phyloP scores from a whole-genome alignment of 2,113 vertebrate species.

The Atractosteus spatula region DNA sequence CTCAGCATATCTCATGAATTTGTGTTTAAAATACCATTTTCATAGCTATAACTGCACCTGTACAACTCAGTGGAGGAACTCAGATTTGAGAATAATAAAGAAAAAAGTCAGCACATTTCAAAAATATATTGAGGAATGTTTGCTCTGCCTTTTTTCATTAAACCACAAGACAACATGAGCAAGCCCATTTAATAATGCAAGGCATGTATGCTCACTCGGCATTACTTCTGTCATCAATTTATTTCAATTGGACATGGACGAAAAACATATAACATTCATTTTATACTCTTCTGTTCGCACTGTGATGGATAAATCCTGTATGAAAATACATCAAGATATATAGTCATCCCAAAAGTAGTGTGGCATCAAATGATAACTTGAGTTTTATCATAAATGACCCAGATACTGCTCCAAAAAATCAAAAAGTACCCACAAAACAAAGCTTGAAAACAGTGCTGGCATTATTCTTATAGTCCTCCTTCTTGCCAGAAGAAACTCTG shows the following conservation, averaged over 20 bases:
- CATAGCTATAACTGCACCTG: neutral
- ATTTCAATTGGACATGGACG: slow-evolving; percentile 23
- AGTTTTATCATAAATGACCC: slow-evolving; percentile 6
- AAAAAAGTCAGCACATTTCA: neutral
- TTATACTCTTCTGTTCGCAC: neutral
- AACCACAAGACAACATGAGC: neutral
- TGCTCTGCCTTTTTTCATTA: neutral
- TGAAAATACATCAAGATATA: neutral
- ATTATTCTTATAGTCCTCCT: neutral
- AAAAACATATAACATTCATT: slow-evolving; percentile 1
- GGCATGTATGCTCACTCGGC: neutral
- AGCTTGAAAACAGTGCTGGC: neutral
- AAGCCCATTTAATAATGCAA: neutral
- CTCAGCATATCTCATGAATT: neutral
- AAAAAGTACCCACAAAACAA: neutral
- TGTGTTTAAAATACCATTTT: neutral
- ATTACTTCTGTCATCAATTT: slow-evolving; percentile 11
- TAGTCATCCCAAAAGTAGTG: neutral
- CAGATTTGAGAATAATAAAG: neutral
- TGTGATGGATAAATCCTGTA: slow-evolving; percentile 3
- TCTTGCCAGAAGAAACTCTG: slow-evolving; percentile 7
- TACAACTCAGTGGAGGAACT: neutral
- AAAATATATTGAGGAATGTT: neutral
- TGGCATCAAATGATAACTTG: slow-evolving; percentile 6
- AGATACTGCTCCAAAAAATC: neutral